A percentile compares a stretch with the other conserved stretches of the same genome.
These are phyloP conservation scores for Spicauda simplicius DNA, from an alignment of 2,888 invertebrate species.

Conservation along the genomic window DNA sequence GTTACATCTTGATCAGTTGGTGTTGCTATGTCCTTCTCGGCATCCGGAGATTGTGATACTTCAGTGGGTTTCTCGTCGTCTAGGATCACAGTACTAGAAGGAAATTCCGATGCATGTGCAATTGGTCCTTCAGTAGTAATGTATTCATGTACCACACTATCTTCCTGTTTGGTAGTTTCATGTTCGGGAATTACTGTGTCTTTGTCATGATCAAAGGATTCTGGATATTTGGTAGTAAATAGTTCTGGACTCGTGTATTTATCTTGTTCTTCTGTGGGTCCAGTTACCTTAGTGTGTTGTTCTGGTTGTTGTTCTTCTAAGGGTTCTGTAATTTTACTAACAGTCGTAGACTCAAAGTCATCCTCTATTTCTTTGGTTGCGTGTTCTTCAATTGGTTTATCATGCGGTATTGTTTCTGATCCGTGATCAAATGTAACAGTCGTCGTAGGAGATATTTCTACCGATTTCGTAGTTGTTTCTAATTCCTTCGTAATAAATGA, in stretches of 20 bases:
- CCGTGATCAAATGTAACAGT: conserved; percentile 1
- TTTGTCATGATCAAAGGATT: conserved; percentile 8
- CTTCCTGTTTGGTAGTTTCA: conserved; percentile 22
- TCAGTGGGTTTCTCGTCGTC: conserved; percentile 37
- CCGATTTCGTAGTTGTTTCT: conserved; percentile 3
- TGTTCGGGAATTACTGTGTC: conserved; percentile 28
- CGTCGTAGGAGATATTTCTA: no score
- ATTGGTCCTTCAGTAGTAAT: conserved; percentile 7
- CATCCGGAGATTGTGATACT: conserved; percentile 10
- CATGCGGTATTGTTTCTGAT: not conserved
- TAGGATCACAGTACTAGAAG: conserved; percentile 6
- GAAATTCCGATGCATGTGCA: not conserved
- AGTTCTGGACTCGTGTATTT: conserved; percentile 2
- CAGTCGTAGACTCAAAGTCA: not conserved
- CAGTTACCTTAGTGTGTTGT: not conserved
- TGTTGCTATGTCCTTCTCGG: conserved; percentile 28
- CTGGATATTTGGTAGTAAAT: conserved; percentile 23
- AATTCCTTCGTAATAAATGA: conserved; percentile 5
- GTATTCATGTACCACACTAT: conserved; percentile 33
- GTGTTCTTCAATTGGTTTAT: not conserved
- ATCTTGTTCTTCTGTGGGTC: not conserved
- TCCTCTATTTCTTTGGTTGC: not conserved
- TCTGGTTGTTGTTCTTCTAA: conserved; percentile 8
- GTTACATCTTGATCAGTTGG: not conserved
- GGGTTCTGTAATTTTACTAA: conserved; percentile 4